Evolutionary conservation across 2,888 invertebrate genomes (phyloP), one percentile per base, ranked within the genome.

Genomic region (Diploptera punctata): DNA sequence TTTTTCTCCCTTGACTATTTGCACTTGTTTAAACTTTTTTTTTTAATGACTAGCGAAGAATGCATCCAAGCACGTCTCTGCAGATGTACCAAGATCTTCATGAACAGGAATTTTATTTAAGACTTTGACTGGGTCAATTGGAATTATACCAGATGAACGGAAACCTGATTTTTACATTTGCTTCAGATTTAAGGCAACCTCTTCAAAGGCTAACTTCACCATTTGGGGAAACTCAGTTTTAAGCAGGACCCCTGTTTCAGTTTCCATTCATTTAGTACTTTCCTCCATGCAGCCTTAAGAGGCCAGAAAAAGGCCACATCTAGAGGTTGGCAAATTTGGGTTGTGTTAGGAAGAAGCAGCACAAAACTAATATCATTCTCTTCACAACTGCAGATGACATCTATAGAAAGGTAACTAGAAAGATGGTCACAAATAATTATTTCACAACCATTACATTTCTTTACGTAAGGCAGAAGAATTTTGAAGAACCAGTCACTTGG

Each of bases 401-500:
- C 38, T 9, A 38, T 13, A 13, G 13, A 38, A 38, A 38, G 38
- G 38, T 38, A 13, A 13, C 38, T 38, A 38, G 38, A 38, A 2
- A 9, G 18, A 9, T 54, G 1, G 16, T 54, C 54, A 54, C 54
- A 4, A 18, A 52, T 54, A n/a, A 54, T 54, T 10, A 54, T 19
- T 18, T 54, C 0, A 54, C 54, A 10, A 2, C 21, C 54, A 54
- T 19, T 19, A 16, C 10, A 13, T 54, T 19, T 70, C 52, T 71
- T 71, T 49, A 75, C 57, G 70, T 75, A 74, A 26, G 77, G 76
- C 21, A 80, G 44, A 24, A 68, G 67, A 18, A 78, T 38, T 19
- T 62, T 71, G 16, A 67, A 3, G 67, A 80, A 78, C 80, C 79
- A 80, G 65, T 79, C 78, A 44, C 75, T 70, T 69, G 81, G 79